Evolutionary conservation across 2,113 vertebrate species (phyloP).

Genomic region (Lophochroa leadbeateri): DNA sequence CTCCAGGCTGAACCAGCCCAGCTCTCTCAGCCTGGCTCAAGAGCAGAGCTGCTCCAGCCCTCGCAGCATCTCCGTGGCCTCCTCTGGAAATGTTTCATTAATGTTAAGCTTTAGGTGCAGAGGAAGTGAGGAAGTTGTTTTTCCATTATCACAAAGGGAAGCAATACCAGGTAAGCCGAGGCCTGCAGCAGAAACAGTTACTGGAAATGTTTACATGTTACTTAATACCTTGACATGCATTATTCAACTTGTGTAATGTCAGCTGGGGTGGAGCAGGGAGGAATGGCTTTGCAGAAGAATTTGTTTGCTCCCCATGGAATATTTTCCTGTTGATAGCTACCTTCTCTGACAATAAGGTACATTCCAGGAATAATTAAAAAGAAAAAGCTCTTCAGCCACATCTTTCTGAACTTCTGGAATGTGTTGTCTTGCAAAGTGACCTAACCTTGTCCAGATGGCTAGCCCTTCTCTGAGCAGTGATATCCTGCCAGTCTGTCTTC

Average conservation of each 20-base stretch:
- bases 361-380: not conserved
- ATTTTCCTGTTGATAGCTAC: constrained; percentile 11
- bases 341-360: constrained; percentile 25
- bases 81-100: not conserved
- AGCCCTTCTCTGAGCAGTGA: not conserved
- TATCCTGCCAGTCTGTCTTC: not conserved
- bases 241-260: constrained; percentile 57
- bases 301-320: constrained; percentile 29
- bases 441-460: not conserved
- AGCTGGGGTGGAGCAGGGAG: constrained; percentile 26
- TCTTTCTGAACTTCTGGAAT: constrained; percentile 13
- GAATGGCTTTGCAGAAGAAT: constrained; percentile 31
- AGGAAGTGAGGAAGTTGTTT: not conserved
- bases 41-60: not conserved
- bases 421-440: not conserved
- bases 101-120: not conserved
- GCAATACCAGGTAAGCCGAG: constrained; percentile 20
- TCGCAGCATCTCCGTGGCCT: not conserved
- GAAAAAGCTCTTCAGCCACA: not conserved
- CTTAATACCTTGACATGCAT: constrained; percentile 60
- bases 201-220: constrained; percentile 59
- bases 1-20: not conserved
- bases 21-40: not conserved
- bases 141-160: not conserved
- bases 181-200: constrained; percentile 26